Evolutionary conservation across 1,140 invertebrate species (phyloP), one percentile per base, ranked within the genome.

Genomic region (Formica selysi): DNA sequence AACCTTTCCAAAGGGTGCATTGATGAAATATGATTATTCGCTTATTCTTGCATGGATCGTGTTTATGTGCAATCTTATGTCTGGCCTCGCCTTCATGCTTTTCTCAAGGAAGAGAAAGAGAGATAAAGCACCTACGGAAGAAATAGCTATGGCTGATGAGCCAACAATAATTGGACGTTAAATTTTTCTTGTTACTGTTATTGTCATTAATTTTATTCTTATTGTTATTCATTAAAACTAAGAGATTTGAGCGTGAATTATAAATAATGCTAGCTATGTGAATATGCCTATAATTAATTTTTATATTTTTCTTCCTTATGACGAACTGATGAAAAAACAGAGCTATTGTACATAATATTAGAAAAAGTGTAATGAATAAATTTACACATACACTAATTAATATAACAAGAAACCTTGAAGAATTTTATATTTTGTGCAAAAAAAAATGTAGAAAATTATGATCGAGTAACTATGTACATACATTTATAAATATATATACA

Each of bases 91-190:
- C 61, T 98, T 98, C 92, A 96, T 98, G 68, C 95, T 97, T 91
- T 98, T 97, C 91, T 98, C 98, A 0, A 96, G 97, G 71, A 98
- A 98, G 83, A 96, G 97, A 91, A 98, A 98, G 95, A 97, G 97
- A 11, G 96, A 97, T 86, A 97, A 97, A 91, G 97, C 97, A 8
- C 96, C 97, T 0, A 97, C 96, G 29, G 97, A 98, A 88, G 97
- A 97, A 91, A 94, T 98, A 26, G 97, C 97, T 0, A 97, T 97
- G 96, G 97, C 97, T 29, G 98, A 98, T 91, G 98, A 98, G 92
- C 97, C 97, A 0, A 97, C 97, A 22, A 97, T 97, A 86, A 97
- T 98, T 87, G 97, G 98, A 87, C 97, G 97, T 96, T 98, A 95
- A 97, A 86, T 22, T 32, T 29, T 3, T n/a, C 13, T 48, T 57